Base-by-base conservation (phyloP, 1,140 invertebrate genomes). In the Neomicropteryx cornuta region DNA sequence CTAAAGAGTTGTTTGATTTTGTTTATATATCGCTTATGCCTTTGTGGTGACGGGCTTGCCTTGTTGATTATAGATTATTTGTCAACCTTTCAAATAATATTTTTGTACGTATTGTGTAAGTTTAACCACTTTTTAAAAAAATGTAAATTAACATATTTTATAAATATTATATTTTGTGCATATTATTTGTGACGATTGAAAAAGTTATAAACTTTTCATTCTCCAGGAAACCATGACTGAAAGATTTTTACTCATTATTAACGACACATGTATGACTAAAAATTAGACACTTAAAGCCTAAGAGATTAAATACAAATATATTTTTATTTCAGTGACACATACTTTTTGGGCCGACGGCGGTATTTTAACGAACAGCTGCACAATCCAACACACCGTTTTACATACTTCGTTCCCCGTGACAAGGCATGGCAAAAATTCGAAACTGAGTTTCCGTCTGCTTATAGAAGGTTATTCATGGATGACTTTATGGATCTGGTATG, bases 391-490 rank as follows among this genome's bases (percentile, higher is more conserved):
- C 81, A 83, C 42, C 77, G 81, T 22, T 95, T 83, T 59, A 97
- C 92, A 1, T 91, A 87, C 55, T 94, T 97, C 55, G 90, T 90
- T 1, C 91, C 92, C 1, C 71, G 80, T 10, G 81, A 96, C 51
- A 76, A 78, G 44, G 92, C 90, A 8, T 97, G 87, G 87, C 65
- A 76, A 17, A 72, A 76, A 38, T 75, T 83, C 38, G 71, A 79
- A 53, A 67, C 75, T 28, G 68, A 70, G 28, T 76, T 76, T 50
- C 85, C 86, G 2, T 84, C 86, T 6, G 72, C 77, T 3, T 76
- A 83, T 56, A 89, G 87, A 59, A 87, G 87, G 53, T 61, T 91
- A 6, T 87, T 87, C 47, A 87, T 84, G 77, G 70, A 73, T 29
- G 78, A 84, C 27, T 89, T 75, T 58, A n/a, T n/a, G n/a, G n/a